Conservation (phyloP, 2,888 invertebrate species). For the Andrena chrysosceles region DNA sequence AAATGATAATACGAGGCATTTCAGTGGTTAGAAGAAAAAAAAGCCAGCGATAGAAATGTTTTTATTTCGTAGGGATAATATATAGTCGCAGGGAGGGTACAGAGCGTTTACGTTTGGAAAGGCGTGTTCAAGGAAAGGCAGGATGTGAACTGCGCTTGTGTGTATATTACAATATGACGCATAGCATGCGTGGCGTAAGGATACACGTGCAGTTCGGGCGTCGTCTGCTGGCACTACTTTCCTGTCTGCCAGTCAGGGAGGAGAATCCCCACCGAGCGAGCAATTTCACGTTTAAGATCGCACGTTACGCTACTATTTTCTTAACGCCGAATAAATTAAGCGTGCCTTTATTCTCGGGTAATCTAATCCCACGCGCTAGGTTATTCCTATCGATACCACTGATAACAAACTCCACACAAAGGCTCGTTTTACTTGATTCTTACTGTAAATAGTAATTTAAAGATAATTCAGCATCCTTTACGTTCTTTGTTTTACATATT, state of each 20-base stretch:
- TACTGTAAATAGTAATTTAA: neutral
- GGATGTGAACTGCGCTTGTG: conserved; percentile 45
- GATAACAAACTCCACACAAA: neutral
- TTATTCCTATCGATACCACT: neutral
- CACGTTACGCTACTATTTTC: conserved; percentile 18
- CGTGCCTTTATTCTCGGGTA: neutral
- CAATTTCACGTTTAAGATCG: conserved; percentile 42
- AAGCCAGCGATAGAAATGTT: neutral
- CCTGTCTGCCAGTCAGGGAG: conserved; percentile 43
- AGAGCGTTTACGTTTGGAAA: conserved; percentile 51
- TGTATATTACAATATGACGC: conserved; percentile 51
- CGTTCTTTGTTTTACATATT: neutral
- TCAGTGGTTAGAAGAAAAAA: neutral
- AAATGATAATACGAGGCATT: neutral
- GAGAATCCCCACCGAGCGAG: conserved; percentile 37
- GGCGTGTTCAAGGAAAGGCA: conserved; percentile 55
- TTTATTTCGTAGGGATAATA: conserved; percentile 14
- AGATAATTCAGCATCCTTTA: neutral
- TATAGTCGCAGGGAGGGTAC: neutral
- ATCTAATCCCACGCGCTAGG: neutral
- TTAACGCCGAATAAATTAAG: conserved; percentile 8
- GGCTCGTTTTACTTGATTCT: neutral
- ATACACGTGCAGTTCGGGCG: conserved; percentile 69
- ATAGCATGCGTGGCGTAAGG: conserved; percentile 67
- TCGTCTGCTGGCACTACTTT: conserved; percentile 76